These are phyloP conservation scores for Beaufortia kweichowensis DNA, from an alignment of 2,113 vertebrate genomes.

Conservation along the genomic window DNA sequence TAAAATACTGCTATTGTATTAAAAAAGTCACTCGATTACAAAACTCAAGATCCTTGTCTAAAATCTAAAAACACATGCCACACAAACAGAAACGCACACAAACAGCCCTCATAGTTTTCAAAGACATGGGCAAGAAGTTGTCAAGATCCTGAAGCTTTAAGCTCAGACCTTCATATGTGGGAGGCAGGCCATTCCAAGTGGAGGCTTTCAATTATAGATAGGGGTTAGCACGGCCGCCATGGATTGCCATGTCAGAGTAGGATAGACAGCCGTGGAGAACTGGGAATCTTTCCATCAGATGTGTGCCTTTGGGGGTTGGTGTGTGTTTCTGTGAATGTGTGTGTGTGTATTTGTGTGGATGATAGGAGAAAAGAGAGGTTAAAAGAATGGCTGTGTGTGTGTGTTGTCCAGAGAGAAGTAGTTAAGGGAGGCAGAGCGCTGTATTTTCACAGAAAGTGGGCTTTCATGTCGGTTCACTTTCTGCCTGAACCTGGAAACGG, in stretches of 20 bases:
- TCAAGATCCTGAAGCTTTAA: constrained; percentile 97
- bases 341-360: constrained; percentile 31
- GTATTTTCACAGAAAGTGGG: constrained; percentile 36
- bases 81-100: constrained; percentile 29
- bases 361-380: constrained; percentile 23
- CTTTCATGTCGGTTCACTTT: constrained; percentile 48
- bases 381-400: constrained; percentile 31
- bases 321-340: constrained; percentile 52
- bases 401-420: constrained; percentile 34
- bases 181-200: constrained; percentile 89
- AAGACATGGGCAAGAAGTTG: constrained; percentile 90
- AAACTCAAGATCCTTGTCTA: constrained; percentile 1
- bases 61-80: constrained; percentile 9
- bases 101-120: constrained; percentile 50
- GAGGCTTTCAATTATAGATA: constrained; percentile 99
- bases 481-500: constrained; percentile 3
- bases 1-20: no score
- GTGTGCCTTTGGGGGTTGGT: constrained; percentile 67
- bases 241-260: constrained; percentile 89
- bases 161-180: constrained; percentile 93
- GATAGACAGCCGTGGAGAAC: constrained; percentile 96
- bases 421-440: constrained; percentile 33
- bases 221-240: constrained; percentile 90
- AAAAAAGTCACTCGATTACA: not conserved
- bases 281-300: constrained; percentile 98